Evolutionary conservation across 1,140 invertebrate species (phyloP).

Genomic region (Diabrotica undecimpunctata): DNA sequence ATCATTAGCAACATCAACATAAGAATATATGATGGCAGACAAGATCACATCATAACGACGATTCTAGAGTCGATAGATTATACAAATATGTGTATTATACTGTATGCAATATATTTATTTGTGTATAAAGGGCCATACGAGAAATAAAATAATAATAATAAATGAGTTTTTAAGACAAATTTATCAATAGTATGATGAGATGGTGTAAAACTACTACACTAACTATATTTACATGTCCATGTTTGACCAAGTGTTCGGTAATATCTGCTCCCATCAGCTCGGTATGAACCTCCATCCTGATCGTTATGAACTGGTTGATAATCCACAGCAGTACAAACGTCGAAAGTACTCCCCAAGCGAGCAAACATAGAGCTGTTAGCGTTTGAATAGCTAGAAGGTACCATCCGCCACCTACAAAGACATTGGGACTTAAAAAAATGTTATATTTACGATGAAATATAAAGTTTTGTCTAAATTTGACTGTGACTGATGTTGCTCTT

Average conservation of each 20-base stretch:
- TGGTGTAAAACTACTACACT: neutral
- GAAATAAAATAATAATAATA: no score
- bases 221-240: conserved; percentile 51
- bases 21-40: no score
- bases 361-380: conserved; percentile 66
- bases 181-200: no score
- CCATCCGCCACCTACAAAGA: conserved; percentile 72
- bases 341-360: conserved; percentile 66
- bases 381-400: conserved; percentile 80
- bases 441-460: neutral
- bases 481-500: no score
- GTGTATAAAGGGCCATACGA: no score
- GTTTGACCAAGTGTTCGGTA: conserved; percentile 75
- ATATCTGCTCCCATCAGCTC: conserved; percentile 85
- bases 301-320: conserved; percentile 74
- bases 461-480: neutral
- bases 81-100: no score
- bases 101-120: no score
- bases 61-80: no score
- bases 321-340: conserved; percentile 71
- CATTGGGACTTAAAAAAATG: neutral
- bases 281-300: conserved; percentile 78
- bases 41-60: no score
- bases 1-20: no score
- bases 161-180: no score